Evolutionary conservation across 2,888 invertebrate genomes (phyloP).

Genomic region (Eupeodes luniger): DNA sequence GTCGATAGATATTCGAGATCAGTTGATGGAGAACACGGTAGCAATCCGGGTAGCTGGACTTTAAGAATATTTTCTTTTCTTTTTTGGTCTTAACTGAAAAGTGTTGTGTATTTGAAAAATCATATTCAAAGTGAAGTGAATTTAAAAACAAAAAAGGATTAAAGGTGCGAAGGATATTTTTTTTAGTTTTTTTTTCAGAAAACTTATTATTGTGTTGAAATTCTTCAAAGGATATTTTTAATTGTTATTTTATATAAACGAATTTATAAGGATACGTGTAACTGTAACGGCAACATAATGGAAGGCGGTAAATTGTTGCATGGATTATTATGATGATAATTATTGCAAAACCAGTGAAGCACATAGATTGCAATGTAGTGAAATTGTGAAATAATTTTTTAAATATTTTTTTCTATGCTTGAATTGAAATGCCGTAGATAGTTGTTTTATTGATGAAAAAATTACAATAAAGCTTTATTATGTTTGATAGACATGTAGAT

Average conservation of each 20-base stretch:
- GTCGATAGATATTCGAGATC: constrained; percentile 57
- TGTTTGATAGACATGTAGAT: not conserved
- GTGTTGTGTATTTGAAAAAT: not conserved
- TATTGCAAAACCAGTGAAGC: constrained; percentile 15
- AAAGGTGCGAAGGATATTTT: constrained; percentile 26
- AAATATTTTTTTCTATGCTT: not conserved
- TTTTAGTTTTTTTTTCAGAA: not conserved
- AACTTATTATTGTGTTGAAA: not conserved
- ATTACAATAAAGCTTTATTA: not conserved
- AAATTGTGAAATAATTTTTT: constrained; percentile 22
- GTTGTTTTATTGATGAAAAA: not conserved
- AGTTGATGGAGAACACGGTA: constrained; percentile 58
- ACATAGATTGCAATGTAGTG: not conserved
- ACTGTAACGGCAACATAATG: constrained; percentile 25
- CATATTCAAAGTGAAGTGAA: not conserved
- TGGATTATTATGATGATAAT: not conserved
- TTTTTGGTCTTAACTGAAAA: not conserved
- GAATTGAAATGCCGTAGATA: not conserved
- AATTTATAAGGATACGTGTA: constrained; percentile 34
- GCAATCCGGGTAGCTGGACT: constrained; percentile 38
- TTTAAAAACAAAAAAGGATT: not conserved
- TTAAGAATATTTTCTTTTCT: not conserved
- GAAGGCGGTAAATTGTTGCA: constrained; percentile 68
- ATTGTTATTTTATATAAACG: not conserved
- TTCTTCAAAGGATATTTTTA: not conserved